Base-by-base conservation (phyloP, 2,797 vertebrate genomes). In the Tragopan temminckii region DNA sequence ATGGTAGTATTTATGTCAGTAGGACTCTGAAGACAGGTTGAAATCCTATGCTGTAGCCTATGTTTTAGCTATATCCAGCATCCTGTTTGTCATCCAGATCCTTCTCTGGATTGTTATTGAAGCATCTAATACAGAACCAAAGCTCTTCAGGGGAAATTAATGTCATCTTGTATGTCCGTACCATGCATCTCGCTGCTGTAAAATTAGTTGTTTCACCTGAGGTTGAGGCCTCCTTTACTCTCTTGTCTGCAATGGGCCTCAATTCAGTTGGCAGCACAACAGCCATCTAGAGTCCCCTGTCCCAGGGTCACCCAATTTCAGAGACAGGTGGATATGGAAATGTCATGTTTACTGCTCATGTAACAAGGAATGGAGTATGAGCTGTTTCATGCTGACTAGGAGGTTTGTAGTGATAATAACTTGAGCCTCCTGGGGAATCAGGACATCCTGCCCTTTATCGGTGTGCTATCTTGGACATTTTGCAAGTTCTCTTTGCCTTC, bases 401-500 rank as follows among this genome's bases (percentile, higher is more conserved):
- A 79, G 46, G 46, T 75, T 86, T 87, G 80, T 75, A 87, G 70
- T 67, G 62, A 64, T 88, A 91, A 91, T 90, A 89, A 88, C 78
- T 91, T 77, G 71, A 85, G 90, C 75, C 75, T 93, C 71, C 48
- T 4, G 23, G 20, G 63, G 68, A 78, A 87, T 68, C 45, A 66
- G 89, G 91, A 52, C 85, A 78, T 88, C 48, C 83, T 82, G 70
- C 43, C 68, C 80, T 94, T 88, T 78, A 71, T 77, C 78, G 25
- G 0, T 82, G 40, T 53, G 40, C 70, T 61, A 7, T 80, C 80
- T 81, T 69, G 90, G 86, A 81, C 68, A 42, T 35, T 74, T 88
- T 23, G 58, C 36, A 85, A 42, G 29, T 58, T 90, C 24, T 67
- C 21, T 46, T 75, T 62, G 57, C 40, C 62, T 78, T 66, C 36